Evolutionary conservation across 2,797 vertebrate species (phyloP).

Genomic region (Gila robusta): DNA sequence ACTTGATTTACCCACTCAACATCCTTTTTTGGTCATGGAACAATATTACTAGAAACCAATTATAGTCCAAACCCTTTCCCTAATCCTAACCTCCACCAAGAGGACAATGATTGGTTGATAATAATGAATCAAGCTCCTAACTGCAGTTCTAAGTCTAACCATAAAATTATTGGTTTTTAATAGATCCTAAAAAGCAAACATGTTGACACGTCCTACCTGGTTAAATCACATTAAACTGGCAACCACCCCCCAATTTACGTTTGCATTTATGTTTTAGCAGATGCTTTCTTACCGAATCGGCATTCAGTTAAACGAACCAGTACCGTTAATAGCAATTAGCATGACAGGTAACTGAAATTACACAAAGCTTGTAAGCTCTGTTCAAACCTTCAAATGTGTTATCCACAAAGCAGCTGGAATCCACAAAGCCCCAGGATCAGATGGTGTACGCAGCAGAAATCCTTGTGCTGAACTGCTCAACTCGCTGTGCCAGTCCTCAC

Average conservation of each 20-base stretch:
- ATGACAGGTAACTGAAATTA: slow-evolving; percentile 11
- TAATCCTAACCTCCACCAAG: not conserved
- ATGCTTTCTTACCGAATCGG: not conserved
- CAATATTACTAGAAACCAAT: not conserved
- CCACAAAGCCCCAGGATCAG: slow-evolving; percentile 30
- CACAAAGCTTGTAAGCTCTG: slow-evolving; percentile 4
- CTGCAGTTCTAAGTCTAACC: not conserved
- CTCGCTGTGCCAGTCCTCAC: slow-evolving; percentile 9
- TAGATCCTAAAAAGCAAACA: not conserved
- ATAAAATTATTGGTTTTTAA: not conserved
- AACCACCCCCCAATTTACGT: not conserved
- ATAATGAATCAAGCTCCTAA: not conserved
- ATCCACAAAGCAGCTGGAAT: slow-evolving; percentile 30
- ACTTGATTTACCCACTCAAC: slow-evolving; percentile 7
- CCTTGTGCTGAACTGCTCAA: slow-evolving; percentile 8
- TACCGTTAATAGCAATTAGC: not conserved
- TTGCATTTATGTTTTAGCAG: slow-evolving; percentile 15
- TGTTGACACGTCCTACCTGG: not conserved
- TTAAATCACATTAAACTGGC: slow-evolving; percentile 15
- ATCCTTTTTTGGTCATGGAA: not conserved
- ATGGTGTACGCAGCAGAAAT: slow-evolving; percentile 21
- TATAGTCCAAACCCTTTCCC: not conserved
- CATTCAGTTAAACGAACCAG: slow-evolving; percentile 1
- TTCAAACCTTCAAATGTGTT: slow-evolving; percentile 17
- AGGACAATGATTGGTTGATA: not conserved